Percentiles rank a stretch among this genome's conserved stretches.
Evolutionary conservation across 2,797 vertebrate genomes (phyloP).

Genomic region (Okamejei kenojei): DNA sequence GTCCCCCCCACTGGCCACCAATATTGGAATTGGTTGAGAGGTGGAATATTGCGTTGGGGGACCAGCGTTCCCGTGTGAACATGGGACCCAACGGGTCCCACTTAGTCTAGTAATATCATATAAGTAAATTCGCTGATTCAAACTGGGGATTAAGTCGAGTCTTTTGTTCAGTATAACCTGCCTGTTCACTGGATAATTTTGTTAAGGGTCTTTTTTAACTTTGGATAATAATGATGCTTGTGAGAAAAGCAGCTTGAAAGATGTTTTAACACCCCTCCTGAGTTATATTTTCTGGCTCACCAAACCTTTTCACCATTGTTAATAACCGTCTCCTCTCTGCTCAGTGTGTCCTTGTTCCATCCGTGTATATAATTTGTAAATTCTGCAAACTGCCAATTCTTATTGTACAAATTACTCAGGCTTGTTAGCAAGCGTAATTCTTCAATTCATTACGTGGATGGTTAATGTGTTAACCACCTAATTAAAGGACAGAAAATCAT

Average conservation of each 20-base stretch:
- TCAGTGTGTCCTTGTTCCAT: neutral
- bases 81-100: no score
- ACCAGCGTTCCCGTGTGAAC: no score
- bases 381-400: neutral
- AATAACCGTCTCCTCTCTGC: neutral
- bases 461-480: slow-evolving; percentile 30
- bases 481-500: slow-evolving; percentile 31
- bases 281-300: neutral
- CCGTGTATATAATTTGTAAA: neutral
- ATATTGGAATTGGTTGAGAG: no score
- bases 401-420: slow-evolving; percentile 26
- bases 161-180: neutral
- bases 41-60: no score
- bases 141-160: neutral
- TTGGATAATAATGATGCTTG: neutral
- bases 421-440: slow-evolving; percentile 12
- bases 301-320: neutral
- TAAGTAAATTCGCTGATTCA: neutral
- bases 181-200: neutral
- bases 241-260: neutral
- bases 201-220: neutral
- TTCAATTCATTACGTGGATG: slow-evolving; percentile 25
- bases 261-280: neutral
- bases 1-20: no score
- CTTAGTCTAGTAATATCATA: no score